Evolutionary conservation across 2,888 invertebrate species (phyloP), one percentile per base, ranked within the genome.

Genomic region (Hydropsyche betteni): DNA sequence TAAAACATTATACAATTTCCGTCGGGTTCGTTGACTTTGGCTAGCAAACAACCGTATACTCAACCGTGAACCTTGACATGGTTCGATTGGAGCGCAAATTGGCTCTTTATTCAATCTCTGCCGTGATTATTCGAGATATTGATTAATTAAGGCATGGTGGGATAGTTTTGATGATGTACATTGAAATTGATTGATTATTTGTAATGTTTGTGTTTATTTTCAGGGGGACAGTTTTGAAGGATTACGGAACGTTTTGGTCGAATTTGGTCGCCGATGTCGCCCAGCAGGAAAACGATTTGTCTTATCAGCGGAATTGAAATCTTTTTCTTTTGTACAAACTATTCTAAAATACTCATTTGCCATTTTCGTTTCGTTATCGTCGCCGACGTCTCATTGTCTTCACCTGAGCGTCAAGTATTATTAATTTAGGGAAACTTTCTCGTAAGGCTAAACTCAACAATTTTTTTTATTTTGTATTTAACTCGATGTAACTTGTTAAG

Each of bases 171-270:
- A 10, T 44, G 44, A 8, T 10, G 44, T 44, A 8, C 10, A 44
- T 44, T 44, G 10, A 10, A 44, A 44, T 44, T 44, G 44, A 44
- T 44, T 6, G 10, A 8, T 44, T 44, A 10, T 44, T 2, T 44
- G 44, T 44, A 8, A 24, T 44, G 44, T 44, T 44, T 44, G 44
- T 80, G 77, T 81, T 79, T 80, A 78, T 74, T 91, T 90, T 53
- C 89, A 94, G 94, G 61, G 94, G 94, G 68, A 92, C 93, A 4
- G 90, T 94, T 24, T 84, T 94, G 81, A 91, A 93, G 84, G 91
- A 91, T 80, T 94, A 93, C 82, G 89, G 90, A 70, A 91, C 90
- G 5, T 94, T 92, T 83, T 94, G 94, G 94, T 89, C 92, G 34
- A 90, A 91, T 80, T 83, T 92, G 52, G 85, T 92, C 64, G 90